Evolutionary conservation across 1,140 invertebrate genomes (phyloP), one percentile per base, ranked within the genome.

Genomic region (Globodera rostochiensis): DNA sequence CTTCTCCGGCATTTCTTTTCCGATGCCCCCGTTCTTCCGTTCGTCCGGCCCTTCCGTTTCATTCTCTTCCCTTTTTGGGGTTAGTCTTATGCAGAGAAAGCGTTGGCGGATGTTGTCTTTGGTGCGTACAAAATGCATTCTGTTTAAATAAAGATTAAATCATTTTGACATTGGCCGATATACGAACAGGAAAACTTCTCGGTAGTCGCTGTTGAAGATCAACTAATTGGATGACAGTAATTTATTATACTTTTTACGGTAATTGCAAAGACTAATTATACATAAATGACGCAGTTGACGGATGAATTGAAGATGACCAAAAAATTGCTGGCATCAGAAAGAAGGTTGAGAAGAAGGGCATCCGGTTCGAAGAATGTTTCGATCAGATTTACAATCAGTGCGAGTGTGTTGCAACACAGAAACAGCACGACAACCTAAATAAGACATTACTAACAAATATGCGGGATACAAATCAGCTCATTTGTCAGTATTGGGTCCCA

Each of bases 311-410:
- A 89, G n/a, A 89, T 81, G 6, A 89, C 88, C 21, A 89, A 77
- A 73, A 89, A 89, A 78, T 89, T 89, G 71, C 81, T 84, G 8
- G 87, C 84, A 82, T 89, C 88, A 5, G 88, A 86, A 6, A 89
- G 79, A 25, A 90, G 79, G 66, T 89, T 90, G 8, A 89, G 82
- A 15, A 89, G 78, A 6, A 90, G 69, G 11, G 86, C 82, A 73
- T 89, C 88, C 6, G 88, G 88, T 50, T 88, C 84, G 57, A 87
- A 87, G 77, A 89, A 89, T 25, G 86, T 90, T 82, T 89, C 88
- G n/a, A 89, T 88, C 47, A 89, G 71, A 77, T 89, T 89, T 0
- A 89, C 88, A 21, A 89, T 77, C n/a, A 89, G 84, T 8, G 88
- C 87, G 67, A 88, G 74, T n/a, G 87, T 88, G 73, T 88, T 88